Evolutionary conservation across 2,888 invertebrate species (phyloP).

Genomic region (Drosophila algonquin): DNA sequence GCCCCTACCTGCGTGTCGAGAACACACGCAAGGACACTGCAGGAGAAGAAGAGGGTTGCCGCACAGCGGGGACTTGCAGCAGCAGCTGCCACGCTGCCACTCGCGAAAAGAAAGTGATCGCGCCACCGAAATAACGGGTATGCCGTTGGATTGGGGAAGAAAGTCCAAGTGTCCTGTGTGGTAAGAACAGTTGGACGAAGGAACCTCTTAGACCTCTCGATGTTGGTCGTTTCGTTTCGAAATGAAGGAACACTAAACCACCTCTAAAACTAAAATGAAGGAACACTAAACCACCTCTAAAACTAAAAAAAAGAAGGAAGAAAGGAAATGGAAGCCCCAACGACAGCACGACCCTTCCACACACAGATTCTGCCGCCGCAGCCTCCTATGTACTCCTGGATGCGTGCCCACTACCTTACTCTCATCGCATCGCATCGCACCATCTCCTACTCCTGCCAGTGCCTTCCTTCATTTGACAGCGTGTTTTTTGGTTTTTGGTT

Average conservation of each 20-base stretch:
- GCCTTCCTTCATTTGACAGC: constrained; percentile 11
- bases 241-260: neutral
- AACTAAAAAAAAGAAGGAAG: neutral
- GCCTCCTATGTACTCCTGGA: neutral
- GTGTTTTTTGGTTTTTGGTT: neutral
- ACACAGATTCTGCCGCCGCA: neutral
- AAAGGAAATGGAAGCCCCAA: neutral
- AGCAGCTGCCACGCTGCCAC: neutral
- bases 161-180: neutral
- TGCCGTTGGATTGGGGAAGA: neutral
- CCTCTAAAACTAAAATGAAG: neutral
- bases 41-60: constrained; percentile 38
- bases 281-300: neutral
- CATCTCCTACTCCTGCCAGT: neutral
- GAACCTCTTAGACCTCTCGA: neutral
- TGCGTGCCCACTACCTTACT: neutral
- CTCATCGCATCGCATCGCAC: neutral
- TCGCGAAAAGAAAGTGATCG: constrained; percentile 40
- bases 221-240: neutral
- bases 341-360: neutral
- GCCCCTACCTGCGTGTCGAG: constrained; percentile 38
- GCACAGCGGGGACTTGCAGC: neutral
- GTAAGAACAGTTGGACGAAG: neutral
- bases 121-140: constrained; percentile 27
- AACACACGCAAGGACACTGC: constrained; percentile 28